Conservation (phyloP, 2,888 invertebrate species). For the Sclerodermus sp. region DNA sequence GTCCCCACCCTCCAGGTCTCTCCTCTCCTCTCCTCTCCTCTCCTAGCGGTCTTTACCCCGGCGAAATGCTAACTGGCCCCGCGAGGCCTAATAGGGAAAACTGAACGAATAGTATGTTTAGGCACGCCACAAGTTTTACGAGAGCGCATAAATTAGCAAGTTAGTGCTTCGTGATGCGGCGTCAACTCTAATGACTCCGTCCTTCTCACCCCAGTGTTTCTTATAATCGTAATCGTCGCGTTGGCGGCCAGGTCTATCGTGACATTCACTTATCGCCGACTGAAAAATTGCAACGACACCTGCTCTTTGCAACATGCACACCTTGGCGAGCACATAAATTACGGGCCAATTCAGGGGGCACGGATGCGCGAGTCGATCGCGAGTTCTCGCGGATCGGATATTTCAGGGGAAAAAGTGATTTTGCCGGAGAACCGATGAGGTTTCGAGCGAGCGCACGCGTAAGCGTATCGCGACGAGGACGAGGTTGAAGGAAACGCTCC, state of each 20-base stretch:
- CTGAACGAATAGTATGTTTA: conserved; percentile 39
- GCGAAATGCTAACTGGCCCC: not conserved
- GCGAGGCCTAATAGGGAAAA: conserved; percentile 6
- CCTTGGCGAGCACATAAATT: too few relatives aligned
- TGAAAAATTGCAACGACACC: too few relatives aligned
- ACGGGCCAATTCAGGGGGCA: too few relatives aligned
- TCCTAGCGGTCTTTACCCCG: too few relatives aligned
- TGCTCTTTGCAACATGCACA: too few relatives aligned
- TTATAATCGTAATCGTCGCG: conserved; percentile 40
- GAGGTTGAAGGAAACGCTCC: too few relatives aligned
- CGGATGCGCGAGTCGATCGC: not conserved
- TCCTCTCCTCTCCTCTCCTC: too few relatives aligned
- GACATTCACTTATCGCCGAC: conserved; percentile 21
- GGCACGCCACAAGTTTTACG: conserved; percentile 56
- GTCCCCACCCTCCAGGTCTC: conserved; percentile 6
- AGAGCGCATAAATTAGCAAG: conserved; percentile 52
- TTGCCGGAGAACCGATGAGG: too few relatives aligned
- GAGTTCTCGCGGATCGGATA: too few relatives aligned
- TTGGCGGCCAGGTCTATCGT: conserved; percentile 28
- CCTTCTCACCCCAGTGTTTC: conserved; percentile 20
- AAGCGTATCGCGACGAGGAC: too few relatives aligned
- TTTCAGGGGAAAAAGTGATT: too few relatives aligned
- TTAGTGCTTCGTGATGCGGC: conserved; percentile 52
- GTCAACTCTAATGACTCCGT: conserved; percentile 37
- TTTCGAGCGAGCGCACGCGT: too few relatives aligned